These are phyloP conservation scores for Apomyelois bistriatella DNA, from an alignment of 2,888 invertebrate species.

Conservation along the genomic window DNA sequence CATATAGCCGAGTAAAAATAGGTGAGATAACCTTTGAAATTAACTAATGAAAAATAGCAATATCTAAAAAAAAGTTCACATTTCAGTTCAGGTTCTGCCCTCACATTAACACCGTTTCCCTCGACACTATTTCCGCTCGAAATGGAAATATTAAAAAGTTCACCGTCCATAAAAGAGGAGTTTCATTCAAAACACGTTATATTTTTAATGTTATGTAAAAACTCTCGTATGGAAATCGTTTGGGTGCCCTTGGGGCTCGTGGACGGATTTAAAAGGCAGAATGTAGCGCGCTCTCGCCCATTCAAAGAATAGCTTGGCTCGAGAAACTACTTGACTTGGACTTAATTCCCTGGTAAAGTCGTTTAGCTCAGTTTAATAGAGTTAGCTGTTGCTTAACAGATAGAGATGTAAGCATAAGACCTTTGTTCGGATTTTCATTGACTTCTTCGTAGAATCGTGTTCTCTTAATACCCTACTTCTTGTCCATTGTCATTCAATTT, in stretches of 20 bases:
- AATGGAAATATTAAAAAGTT: constrained; percentile 11
- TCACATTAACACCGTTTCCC: background rate
- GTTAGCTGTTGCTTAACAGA: background rate
- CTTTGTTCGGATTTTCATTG: too few species aligned
- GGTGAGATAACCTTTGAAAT: too few species aligned
- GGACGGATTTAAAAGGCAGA: background rate
- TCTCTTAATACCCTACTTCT: too few species aligned
- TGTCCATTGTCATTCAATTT: too few species aligned
- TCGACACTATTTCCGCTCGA: constrained; percentile 4
- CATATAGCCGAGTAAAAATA: too few species aligned
- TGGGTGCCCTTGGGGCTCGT: background rate
- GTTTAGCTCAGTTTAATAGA: background rate
- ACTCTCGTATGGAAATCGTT: constrained; percentile 10
- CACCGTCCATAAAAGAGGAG: constrained; percentile 3
- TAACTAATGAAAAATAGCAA: too few species aligned
- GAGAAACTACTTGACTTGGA: background rate
- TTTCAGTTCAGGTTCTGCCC: background rate
- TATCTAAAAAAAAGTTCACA: background rate
- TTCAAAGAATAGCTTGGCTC: background rate
- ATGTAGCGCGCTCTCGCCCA: background rate
- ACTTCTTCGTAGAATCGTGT: too few species aligned
- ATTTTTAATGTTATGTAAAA: constrained; percentile 12
- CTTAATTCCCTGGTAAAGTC: background rate
- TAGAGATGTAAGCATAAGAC: background rate
- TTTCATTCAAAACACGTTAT: constrained; percentile 9